phyloP scores from a whole-genome alignment of 2,113 vertebrate species.

The Sebastes schlegelii region DNA sequence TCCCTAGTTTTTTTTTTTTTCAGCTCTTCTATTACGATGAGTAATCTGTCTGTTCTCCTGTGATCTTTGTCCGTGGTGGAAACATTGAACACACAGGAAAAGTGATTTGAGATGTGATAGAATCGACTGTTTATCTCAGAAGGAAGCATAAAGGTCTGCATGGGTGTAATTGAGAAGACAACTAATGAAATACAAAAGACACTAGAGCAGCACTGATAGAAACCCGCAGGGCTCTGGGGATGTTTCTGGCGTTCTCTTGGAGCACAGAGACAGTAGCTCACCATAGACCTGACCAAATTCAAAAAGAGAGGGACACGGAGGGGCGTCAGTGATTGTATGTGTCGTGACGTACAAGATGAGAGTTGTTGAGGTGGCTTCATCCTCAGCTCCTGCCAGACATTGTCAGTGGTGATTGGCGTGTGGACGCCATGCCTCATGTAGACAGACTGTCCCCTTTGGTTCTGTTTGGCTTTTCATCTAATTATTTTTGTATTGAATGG shows the following conservation, averaged over 20 bases:
- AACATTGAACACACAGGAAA: not conserved
- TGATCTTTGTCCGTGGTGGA: not conserved
- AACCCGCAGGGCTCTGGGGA: not conserved
- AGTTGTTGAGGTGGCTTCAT: not conserved
- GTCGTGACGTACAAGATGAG: not conserved
- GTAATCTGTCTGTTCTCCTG: not conserved
- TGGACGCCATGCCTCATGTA: not conserved
- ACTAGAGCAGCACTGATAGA: not conserved
- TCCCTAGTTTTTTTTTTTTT: not conserved
- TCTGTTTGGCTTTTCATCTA: not conserved
- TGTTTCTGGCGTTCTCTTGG: not conserved
- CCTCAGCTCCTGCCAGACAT: not conserved
- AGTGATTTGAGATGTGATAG: slow-evolving; percentile 4
- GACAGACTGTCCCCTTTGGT: not conserved
- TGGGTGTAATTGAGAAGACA: slow-evolving; percentile 32
- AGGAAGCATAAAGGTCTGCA: not conserved
- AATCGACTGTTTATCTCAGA: slow-evolving; percentile 1
- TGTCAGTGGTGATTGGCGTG: not conserved
- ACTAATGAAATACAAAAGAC: slow-evolving; percentile 12
- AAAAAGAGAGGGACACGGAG: not conserved
- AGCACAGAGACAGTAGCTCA: not conserved
- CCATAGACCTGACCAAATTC: not conserved
- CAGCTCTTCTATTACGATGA: not conserved
- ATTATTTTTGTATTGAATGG: not conserved
- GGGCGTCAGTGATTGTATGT: not conserved